These are phyloP conservation scores for Drosophila falleni DNA, from an alignment of 2,888 invertebrate genomes.

Conservation along the genomic window DNA sequence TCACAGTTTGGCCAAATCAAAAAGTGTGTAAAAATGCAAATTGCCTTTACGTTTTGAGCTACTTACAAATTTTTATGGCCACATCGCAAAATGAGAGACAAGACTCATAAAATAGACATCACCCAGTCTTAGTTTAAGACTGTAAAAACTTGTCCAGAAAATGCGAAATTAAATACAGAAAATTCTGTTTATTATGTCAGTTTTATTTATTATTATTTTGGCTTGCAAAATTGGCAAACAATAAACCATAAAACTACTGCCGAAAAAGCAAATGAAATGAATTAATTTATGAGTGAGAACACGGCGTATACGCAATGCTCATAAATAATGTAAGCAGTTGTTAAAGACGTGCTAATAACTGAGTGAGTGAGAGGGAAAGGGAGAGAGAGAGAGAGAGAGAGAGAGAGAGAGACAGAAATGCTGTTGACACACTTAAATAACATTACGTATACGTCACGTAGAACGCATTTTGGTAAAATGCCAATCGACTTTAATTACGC, in stretches of 20 bases:
- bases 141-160: constrained; percentile 30
- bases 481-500: constrained; percentile 80
- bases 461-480: constrained; percentile 72
- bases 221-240: constrained; percentile 37
- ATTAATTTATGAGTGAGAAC: constrained; percentile 40
- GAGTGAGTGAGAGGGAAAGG: constrained; percentile 31
- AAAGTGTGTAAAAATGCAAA: constrained; percentile 52
- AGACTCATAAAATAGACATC: constrained; percentile 54
- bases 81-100: constrained; percentile 55
- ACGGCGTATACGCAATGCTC: constrained; percentile 44
- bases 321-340: constrained; percentile 63
- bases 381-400: too few species aligned
- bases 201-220: constrained; percentile 12
- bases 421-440: constrained; percentile 52
- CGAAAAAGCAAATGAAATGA: constrained; percentile 24
- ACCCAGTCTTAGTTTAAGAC: constrained; percentile 13
- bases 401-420: constrained; percentile 32
- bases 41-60: constrained; percentile 28
- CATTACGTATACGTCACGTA: constrained; percentile 70
- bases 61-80: constrained; percentile 54
- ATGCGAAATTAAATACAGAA: constrained; percentile 31
- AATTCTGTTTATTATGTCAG: constrained; percentile 35
- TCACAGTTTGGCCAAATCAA: constrained; percentile 47
- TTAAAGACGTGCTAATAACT: constrained; percentile 63
- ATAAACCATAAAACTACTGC: constrained; percentile 26